Evolutionary conservation across 2,113 vertebrate species (phyloP).

Genomic region (Myrmecobius fasciatus): DNA sequence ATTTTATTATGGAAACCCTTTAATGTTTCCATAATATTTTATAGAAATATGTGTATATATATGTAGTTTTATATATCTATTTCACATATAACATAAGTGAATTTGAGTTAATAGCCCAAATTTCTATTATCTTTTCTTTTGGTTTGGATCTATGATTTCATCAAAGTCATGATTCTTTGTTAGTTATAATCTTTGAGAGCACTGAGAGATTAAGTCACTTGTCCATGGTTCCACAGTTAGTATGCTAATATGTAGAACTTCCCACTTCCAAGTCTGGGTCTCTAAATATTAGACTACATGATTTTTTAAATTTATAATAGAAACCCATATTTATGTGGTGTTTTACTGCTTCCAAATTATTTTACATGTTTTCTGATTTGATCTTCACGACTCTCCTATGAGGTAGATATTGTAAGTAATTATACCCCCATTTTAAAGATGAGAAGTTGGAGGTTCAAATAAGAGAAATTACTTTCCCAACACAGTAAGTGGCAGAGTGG

Average conservation of each 20-base stretch:
- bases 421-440: not conserved
- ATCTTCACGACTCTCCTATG: not conserved
- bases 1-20: no score
- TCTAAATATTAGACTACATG: not conserved
- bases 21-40: accelerated
- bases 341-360: not conserved
- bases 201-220: not conserved
- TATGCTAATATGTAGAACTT: not conserved
- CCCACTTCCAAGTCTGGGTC: not conserved
- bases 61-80: not conserved
- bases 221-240: not conserved
- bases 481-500: not conserved
- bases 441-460: not conserved
- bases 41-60: not conserved
- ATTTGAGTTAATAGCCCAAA: not conserved
- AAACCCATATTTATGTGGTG: not conserved
- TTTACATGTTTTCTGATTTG: not conserved
- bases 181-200: not conserved
- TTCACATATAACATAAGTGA: not conserved
- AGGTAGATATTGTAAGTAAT: not conserved
- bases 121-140: not conserved
- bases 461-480: not conserved
- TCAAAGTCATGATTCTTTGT: not conserved
- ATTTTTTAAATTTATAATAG: not conserved
- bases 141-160: not conserved